These are phyloP conservation scores for Rutpela maculata DNA, from an alignment of 2,888 invertebrate genomes.

Conservation along the genomic window DNA sequence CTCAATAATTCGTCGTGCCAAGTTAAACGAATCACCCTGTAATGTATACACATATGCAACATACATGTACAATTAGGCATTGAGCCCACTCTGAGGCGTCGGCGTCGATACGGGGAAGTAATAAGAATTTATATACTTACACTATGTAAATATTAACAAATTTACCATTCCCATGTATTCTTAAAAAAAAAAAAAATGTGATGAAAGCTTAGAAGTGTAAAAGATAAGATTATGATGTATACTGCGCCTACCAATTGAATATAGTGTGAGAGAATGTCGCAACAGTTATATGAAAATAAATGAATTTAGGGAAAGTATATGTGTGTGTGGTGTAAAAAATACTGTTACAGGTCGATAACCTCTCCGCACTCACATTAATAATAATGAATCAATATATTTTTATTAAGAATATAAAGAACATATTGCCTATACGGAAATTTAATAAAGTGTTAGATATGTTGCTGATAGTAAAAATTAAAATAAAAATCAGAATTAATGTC, in stretches of 20 bases:
- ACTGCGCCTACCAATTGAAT: not conserved
- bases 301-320: slow-evolving; percentile 46
- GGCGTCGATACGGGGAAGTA: too few relatives aligned
- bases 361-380: slow-evolving; percentile 22
- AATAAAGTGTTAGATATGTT: slow-evolving; percentile 4
- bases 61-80: too few relatives aligned
- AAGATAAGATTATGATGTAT: slow-evolving; percentile 32
- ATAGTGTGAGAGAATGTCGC: slow-evolving; percentile 46
- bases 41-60: too few relatives aligned
- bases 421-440: slow-evolving; percentile 1
- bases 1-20: too few relatives aligned
- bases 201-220: not conserved
- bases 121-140: too few relatives aligned
- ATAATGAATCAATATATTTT: slow-evolving; percentile 10
- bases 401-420: slow-evolving; percentile 7
- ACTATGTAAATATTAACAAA: slow-evolving; percentile 1
- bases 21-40: too few relatives aligned
- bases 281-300: slow-evolving; percentile 48
- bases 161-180: not conserved
- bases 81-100: too few relatives aligned
- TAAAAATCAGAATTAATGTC: not conserved
- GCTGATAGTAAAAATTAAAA: not conserved
- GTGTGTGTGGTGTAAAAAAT: slow-evolving; percentile 31
- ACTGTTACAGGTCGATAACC: slow-evolving; percentile 35
- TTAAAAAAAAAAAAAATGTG: not conserved